A percentile compares a stretch with the other conserved stretches of the same genome.
Conservation (phyloP, 2,113 vertebrate species). For the Elgaria multicarinata region DNA sequence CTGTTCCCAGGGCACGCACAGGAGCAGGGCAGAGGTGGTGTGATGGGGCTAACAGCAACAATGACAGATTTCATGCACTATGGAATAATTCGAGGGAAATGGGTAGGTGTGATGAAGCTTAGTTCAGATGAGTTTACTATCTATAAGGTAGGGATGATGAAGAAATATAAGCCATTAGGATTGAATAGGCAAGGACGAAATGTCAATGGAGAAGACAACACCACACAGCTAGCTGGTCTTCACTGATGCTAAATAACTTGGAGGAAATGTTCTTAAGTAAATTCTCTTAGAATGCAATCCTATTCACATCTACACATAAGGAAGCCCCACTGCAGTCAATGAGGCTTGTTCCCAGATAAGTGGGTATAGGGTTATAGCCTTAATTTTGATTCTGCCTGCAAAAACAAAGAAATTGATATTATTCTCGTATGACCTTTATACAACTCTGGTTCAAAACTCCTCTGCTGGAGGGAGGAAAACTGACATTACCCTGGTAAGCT, state of each 20-base stretch:
- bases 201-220: neutral
- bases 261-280: neutral
- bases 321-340: too few relatives aligned
- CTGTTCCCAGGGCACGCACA: too few relatives aligned
- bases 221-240: neutral
- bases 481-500: slow-evolving; percentile 25
- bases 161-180: neutral
- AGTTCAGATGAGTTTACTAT: neutral
- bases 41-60: too few relatives aligned
- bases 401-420: neutral
- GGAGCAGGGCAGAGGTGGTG: too few relatives aligned
- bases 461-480: neutral
- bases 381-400: neutral
- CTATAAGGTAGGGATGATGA: neutral
- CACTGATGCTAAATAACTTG: neutral
- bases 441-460: neutral
- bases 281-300: neutral
- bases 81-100: too few relatives aligned
- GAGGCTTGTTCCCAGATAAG: too few relatives aligned
- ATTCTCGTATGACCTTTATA: neutral
- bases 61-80: too few relatives aligned
- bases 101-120: too few relatives aligned
- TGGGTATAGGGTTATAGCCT: too few relatives aligned
- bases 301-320: too few relatives aligned
- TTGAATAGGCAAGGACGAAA: neutral